Conservation (phyloP, 2,888 invertebrate species). For the Cephus sareptanus region DNA sequence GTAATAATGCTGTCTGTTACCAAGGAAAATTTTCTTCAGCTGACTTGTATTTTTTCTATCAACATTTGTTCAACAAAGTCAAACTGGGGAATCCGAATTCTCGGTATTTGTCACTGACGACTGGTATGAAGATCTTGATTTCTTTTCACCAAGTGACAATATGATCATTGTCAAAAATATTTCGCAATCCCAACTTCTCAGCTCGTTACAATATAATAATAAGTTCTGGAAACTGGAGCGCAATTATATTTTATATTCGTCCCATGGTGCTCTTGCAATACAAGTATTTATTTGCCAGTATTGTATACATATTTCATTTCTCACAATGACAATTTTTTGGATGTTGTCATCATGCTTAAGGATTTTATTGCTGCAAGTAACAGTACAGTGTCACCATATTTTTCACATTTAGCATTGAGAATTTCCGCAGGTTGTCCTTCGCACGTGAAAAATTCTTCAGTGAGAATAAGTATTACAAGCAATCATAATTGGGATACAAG, state of each 20-base stretch:
- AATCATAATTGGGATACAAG: neutral
- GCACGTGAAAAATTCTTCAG: neutral
- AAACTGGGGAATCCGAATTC: neutral
- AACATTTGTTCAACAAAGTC: neutral
- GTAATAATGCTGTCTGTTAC: neutral
- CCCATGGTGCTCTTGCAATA: neutral
- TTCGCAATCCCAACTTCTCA: neutral
- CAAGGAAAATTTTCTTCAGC: neutral
- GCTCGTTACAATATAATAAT: neutral
- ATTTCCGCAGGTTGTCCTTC: neutral
- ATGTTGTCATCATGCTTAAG: neutral
- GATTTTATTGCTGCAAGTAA: neutral
- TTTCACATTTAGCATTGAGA: neutral
- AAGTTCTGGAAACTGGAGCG: neutral
- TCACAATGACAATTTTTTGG: neutral
- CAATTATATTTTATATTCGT: neutral
- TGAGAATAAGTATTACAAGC: neutral
- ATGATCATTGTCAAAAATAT: neutral
- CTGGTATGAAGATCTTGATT: neutral
- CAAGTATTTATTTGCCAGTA: neutral
- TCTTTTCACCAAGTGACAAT: neutral
- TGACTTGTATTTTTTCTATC: neutral
- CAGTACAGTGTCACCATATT: neutral
- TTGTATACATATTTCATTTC: neutral
- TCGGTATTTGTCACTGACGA: neutral